These are phyloP conservation scores for Phyllostomus discolor DNA, from an alignment of 2,113 vertebrate species.

Conservation along the genomic window DNA sequence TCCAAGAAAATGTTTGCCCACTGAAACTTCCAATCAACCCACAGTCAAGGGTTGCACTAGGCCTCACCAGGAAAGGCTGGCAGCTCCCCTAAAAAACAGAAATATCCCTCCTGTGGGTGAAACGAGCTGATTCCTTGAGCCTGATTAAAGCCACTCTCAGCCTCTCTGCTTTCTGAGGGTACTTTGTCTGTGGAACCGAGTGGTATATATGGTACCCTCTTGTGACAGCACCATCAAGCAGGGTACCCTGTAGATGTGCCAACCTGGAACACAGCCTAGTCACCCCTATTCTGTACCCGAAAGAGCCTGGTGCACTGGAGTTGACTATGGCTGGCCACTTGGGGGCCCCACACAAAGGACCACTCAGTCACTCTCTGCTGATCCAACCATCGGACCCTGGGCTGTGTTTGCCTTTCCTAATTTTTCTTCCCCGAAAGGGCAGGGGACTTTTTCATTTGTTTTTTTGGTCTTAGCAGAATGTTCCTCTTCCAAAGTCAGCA, in stretches of 20 bases:
- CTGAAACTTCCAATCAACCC: neutral
- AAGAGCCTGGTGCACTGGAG: too few relatives aligned
- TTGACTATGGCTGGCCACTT: neutral
- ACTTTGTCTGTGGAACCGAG: neutral
- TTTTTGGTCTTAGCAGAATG: neutral
- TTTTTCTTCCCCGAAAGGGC: neutral
- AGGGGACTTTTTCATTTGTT: neutral
- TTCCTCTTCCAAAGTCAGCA: neutral
- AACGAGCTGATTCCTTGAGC: neutral
- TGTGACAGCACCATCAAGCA: neutral
- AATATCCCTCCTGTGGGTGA: neutral
- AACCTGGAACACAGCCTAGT: accelerated
- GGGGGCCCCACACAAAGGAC: neutral
- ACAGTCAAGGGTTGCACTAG: neutral
- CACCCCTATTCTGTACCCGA: neutral
- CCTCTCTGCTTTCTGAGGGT: neutral
- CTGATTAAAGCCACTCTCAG: neutral
- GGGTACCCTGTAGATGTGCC: neutral
- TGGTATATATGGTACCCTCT: neutral
- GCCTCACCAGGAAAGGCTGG: neutral
- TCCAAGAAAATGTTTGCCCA: neutral
- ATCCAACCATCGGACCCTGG: neutral
- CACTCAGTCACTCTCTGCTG: neutral
- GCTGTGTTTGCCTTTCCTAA: neutral
- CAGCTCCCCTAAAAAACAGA: neutral